Evolutionary conservation across 1,140 invertebrate genomes (phyloP).

Genomic region (Ylistrum balloti): DNA sequence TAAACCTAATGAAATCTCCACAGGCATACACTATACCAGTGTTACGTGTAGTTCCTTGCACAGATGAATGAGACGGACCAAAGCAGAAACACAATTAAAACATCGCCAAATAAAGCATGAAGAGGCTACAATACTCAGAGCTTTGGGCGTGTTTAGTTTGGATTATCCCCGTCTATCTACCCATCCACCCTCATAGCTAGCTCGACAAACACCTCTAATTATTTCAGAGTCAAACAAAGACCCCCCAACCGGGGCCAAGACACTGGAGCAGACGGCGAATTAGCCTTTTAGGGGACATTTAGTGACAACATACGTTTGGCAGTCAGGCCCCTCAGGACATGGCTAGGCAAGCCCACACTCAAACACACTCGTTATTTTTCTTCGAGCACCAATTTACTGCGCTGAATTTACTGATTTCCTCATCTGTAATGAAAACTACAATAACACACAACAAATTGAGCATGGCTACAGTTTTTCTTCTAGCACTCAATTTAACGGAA

Average conservation of each 20-base stretch:
- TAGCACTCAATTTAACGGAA: neutral
- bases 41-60: neutral
- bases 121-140: neutral
- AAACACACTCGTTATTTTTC: neutral
- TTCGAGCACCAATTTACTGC: neutral
- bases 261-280: constrained; percentile 21
- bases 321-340: neutral
- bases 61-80: neutral
- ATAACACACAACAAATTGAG: constrained; percentile 11
- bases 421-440: constrained; percentile 17
- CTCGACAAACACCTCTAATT: constrained; percentile 16
- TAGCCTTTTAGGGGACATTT: constrained; percentile 33
- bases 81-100: constrained; percentile 29
- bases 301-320: constrained; percentile 33
- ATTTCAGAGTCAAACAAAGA: neutral
- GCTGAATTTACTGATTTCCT: constrained; percentile 31
- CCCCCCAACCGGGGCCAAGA: neutral
- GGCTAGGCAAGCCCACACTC: neutral
- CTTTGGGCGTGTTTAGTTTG: neutral
- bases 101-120: constrained; percentile 32
- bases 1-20: constrained; percentile 44
- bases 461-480: neutral
- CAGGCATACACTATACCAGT: neutral
- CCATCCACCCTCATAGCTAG: constrained; percentile 21
- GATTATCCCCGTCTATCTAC: neutral